These are phyloP conservation scores for Aelia acuminata DNA, from an alignment of 2,888 invertebrate species.

Conservation along the genomic window DNA sequence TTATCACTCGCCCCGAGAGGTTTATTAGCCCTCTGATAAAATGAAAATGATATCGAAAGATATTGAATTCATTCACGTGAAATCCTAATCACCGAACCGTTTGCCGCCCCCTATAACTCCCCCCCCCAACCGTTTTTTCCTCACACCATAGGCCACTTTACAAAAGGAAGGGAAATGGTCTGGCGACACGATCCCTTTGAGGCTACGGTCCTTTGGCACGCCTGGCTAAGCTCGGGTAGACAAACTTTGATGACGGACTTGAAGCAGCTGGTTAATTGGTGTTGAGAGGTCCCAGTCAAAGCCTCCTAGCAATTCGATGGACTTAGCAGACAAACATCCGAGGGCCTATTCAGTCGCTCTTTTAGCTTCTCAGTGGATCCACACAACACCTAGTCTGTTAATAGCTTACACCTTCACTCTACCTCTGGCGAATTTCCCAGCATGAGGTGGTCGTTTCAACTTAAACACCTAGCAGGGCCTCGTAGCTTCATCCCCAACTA, in stretches of 20 bases:
- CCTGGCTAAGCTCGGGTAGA: slow-evolving; percentile 23
- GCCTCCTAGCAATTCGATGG: slow-evolving; percentile 30
- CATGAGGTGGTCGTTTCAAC: not conserved
- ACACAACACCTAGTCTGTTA: slow-evolving; percentile 42
- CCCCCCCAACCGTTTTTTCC: not conserved
- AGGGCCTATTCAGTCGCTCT: not conserved
- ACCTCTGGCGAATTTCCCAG: not conserved
- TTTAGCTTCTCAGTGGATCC: slow-evolving; percentile 12
- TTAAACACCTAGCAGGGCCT: not conserved
- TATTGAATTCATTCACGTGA: slow-evolving; percentile 18
- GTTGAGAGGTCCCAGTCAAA: slow-evolving; percentile 29
- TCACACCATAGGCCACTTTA: slow-evolving; percentile 26
- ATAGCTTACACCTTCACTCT: slow-evolving; percentile 19
- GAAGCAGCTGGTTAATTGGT: slow-evolving; percentile 46
- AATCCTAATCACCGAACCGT: slow-evolving; percentile 1
- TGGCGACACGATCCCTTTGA: slow-evolving; percentile 39
- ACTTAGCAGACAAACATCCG: slow-evolving; percentile 20
- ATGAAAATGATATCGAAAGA: not conserved
- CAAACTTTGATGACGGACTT: slow-evolving; percentile 42
- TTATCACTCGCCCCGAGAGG: not conserved
- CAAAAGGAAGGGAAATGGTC: slow-evolving; percentile 17
- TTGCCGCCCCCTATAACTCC: not conserved
- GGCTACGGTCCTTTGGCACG: slow-evolving; percentile 23
- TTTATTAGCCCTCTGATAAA: slow-evolving; percentile 8
- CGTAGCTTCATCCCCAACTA: not conserved